Conservation (phyloP, 2,797 vertebrate genomes). For the Lycodopsis pacificus region DNA sequence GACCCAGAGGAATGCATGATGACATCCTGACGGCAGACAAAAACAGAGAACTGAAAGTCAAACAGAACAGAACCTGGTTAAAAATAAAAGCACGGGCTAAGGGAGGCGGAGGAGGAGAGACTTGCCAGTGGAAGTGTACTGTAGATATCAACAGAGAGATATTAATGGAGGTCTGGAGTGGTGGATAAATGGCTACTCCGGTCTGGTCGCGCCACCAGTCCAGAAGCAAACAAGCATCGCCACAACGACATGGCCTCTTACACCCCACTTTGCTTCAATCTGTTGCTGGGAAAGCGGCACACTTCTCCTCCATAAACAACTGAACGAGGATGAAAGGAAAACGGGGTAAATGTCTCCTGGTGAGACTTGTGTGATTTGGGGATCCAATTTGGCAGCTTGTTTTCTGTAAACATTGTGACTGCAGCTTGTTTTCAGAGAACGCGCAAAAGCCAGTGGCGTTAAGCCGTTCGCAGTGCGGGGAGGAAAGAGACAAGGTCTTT, state of each 20-base stretch:
- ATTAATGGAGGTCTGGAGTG: constrained; percentile 62
- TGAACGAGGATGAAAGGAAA: constrained; percentile 51
- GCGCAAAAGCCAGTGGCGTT: constrained; percentile 42
- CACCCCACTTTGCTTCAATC: constrained; percentile 66
- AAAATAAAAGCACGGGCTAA: constrained; percentile 44
- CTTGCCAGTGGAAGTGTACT: constrained; percentile 29
- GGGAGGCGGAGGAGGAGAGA: constrained; percentile 29
- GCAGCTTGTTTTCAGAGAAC: constrained; percentile 58
- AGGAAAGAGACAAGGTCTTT: constrained; percentile 54
- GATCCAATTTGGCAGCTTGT: constrained; percentile 69
- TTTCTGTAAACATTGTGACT: constrained; percentile 72
- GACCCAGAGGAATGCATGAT: constrained; percentile 61
- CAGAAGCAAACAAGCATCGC: constrained; percentile 58
- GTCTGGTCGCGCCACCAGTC: constrained; percentile 38
- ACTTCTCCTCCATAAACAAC: constrained; percentile 57
- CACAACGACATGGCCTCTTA: constrained; percentile 47
- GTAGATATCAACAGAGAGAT: constrained; percentile 44
- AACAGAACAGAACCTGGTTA: constrained; percentile 56
- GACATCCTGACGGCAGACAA: constrained; percentile 53
- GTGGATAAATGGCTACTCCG: constrained; percentile 55
- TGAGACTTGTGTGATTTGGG: constrained; percentile 60
- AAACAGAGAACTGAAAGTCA: constrained; percentile 51
- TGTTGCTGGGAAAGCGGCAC: constrained; percentile 49
- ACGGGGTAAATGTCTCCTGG: constrained; percentile 55
- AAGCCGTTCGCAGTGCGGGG: constrained; percentile 27